These are phyloP conservation scores for Murina feae DNA, from an alignment of 2,113 vertebrate species.

Conservation along the genomic window DNA sequence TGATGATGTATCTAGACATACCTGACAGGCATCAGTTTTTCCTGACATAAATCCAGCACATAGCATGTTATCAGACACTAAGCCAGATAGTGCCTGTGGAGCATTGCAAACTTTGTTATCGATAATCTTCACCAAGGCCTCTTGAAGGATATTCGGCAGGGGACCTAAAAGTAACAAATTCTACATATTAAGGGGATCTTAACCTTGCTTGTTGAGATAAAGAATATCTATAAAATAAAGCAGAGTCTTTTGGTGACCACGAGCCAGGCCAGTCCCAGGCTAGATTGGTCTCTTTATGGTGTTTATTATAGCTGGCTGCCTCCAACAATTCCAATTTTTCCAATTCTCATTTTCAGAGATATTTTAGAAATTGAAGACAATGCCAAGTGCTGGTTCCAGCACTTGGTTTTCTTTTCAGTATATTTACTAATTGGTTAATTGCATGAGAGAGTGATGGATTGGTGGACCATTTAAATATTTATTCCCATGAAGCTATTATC, in stretches of 20 bases:
- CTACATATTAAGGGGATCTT: neutral
- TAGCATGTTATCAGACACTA: constrained; percentile 80
- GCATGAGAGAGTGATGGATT: neutral
- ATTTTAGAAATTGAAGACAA: neutral
- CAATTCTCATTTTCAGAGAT: neutral
- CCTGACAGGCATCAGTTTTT: constrained; percentile 85
- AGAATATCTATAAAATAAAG: neutral
- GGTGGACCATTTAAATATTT: neutral
- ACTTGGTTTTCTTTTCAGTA: neutral
- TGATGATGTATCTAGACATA: constrained; percentile 38
- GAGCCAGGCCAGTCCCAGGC: neutral
- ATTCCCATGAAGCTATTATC: neutral
- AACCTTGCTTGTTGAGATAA: neutral
- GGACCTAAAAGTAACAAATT: neutral
- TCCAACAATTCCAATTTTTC: neutral
- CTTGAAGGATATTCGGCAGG: constrained; percentile 76
- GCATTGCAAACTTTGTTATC: constrained; percentile 81
- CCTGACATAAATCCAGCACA: constrained; percentile 82
- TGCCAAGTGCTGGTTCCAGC: neutral
- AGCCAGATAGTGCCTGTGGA: neutral
- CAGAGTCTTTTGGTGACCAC: neutral
- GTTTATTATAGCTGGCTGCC: neutral
- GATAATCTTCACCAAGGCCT: constrained; percentile 84
- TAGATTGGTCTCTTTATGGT: neutral
- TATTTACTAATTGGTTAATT: neutral